Evolutionary conservation across 2,888 invertebrate species (phyloP).

Genomic region (Acanthoscelides obtectus): DNA sequence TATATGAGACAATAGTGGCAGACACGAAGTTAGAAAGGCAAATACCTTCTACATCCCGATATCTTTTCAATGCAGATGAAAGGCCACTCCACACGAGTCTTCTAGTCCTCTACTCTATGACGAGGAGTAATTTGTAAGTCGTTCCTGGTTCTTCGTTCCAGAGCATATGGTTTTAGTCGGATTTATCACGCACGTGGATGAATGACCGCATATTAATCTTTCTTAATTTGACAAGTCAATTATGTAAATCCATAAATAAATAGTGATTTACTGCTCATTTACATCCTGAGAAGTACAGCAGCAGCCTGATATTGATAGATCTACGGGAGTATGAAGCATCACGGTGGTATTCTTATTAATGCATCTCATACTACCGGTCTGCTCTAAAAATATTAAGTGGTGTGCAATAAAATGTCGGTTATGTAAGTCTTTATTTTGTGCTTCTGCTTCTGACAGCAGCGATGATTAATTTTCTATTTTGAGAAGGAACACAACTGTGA

Average conservation of each 20-base stretch:
- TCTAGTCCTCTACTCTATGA: background rate
- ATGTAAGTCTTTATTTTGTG: background rate
- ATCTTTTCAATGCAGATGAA: too few species aligned
- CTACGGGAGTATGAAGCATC: background rate
- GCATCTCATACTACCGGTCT: background rate
- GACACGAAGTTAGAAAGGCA: too few species aligned
- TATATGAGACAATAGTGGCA: too few species aligned
- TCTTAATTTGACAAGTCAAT: background rate
- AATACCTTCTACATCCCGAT: too few species aligned
- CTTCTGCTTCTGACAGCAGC: background rate
- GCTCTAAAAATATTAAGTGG: background rate
- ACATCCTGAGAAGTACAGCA: background rate
- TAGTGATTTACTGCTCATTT: background rate
- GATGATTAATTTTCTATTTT: background rate
- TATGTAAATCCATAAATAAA: background rate
- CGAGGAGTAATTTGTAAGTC: background rate
- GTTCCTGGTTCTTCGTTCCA: background rate
- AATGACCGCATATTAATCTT: background rate
- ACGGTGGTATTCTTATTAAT: background rate
- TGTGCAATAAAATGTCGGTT: background rate
- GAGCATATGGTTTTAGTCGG: background rate
- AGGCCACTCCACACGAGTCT: too few species aligned
- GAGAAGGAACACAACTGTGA: background rate
- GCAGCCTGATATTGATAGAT: background rate
- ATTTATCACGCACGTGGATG: background rate